Base-by-base conservation (phyloP, 2,888 invertebrate genomes). In the Amphipyra berbera region DNA sequence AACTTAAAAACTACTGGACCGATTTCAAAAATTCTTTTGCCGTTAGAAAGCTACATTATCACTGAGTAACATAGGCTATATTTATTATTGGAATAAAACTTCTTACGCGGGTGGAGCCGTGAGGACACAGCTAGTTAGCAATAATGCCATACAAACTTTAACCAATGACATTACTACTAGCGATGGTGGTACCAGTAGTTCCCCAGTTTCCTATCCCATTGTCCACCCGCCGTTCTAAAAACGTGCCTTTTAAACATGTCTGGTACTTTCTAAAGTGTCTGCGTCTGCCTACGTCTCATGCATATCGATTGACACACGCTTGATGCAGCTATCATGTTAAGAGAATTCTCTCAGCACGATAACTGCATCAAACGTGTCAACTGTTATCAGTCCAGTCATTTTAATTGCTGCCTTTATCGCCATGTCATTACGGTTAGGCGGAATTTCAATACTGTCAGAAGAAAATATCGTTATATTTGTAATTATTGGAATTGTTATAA, bases 381-480 rank as follows among this genome's bases (percentile, higher is more conserved):
- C 49, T 42, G 61, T 75, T 75, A 73, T 75, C 73, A 61, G 14
- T 37, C 15, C 52, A 52, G 52, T 50, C 66, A 59, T 49, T 74
- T 55, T 66, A 75, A 70, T 70, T 61, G 58, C 57, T 37, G 12
- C n/a, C 35, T 46, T 74, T 70, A 73, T 74, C 75, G 45, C 35
- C 15, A 37, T 48, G 65, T 53, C 48, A 15, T 66, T 66, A 74
- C 58, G 45, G 42, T 37, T 60, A 56, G 21, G 6, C 38, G 52
- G 59, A 54, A 59, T 50, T 73, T 50, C 45, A 47, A 62, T 49
- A 53, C 57, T 53, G 49, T 40, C 68, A 21, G 40, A 41, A 49
- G 55, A 52, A 9, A 12, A 15, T 40, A 35, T 46, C 35, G 53
- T 68, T 70, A 70, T 73, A 61, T 14, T 45, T 27, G 27, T 53